These are phyloP conservation scores for Dicranocentrus wangi DNA, from an alignment of 2,888 invertebrate genomes.

Conservation along the genomic window DNA sequence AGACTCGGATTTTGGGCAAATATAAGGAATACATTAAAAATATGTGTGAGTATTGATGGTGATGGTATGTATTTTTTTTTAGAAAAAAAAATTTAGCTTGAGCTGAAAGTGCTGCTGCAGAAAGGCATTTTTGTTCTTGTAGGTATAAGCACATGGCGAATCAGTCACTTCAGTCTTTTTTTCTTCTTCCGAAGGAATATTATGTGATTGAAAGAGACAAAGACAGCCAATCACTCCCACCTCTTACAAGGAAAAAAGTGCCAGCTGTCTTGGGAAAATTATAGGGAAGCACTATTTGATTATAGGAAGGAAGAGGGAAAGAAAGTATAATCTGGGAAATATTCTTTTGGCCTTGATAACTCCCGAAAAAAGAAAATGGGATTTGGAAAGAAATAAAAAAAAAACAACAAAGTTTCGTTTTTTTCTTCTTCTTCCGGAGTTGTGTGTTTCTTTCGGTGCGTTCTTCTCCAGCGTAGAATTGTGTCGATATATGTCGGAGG, in stretches of 20 bases:
- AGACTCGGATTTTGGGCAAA: neutral
- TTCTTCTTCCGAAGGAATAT: slow-evolving; percentile 13
- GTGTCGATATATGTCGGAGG: too few species aligned
- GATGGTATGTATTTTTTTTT: too few species aligned
- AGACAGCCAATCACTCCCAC: slow-evolving; percentile 22
- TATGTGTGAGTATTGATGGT: neutral
- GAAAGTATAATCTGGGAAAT: neutral
- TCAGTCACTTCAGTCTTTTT: too few species aligned
- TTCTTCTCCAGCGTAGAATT: too few species aligned
- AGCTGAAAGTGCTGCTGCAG: too few species aligned
- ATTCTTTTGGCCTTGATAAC: neutral
- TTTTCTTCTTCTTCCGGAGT: too few species aligned
- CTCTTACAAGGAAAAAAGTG: neutral
- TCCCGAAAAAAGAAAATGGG: neutral
- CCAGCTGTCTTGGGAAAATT: slow-evolving; percentile 8
- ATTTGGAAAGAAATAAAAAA: neutral
- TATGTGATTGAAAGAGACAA: slow-evolving; percentile 30
- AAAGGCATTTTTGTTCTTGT: too few species aligned
- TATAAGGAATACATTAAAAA: neutral
- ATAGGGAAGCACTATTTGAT: neutral
- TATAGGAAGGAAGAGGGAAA: slow-evolving; percentile 11
- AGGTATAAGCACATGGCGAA: too few species aligned
- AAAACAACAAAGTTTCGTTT: too few species aligned
- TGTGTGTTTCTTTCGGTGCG: too few species aligned
- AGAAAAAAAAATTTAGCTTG: too few species aligned